phyloP scores from a whole-genome alignment of 2,888 invertebrate genomes.

The Drosophila paranaensis region DNA sequence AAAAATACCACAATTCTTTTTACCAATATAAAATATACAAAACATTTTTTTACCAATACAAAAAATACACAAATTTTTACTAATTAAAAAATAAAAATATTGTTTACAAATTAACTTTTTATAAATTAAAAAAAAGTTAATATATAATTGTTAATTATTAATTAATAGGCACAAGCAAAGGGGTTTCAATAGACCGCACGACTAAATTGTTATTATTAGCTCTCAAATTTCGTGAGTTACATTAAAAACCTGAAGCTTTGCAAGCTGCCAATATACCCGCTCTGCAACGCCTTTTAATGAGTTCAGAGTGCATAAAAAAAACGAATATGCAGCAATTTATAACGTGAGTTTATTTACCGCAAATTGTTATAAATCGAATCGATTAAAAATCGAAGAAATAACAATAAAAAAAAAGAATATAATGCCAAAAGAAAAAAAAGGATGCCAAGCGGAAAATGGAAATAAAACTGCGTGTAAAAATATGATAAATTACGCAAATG shows the following conservation, averaged over 20 bases:
- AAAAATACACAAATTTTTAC: too few species aligned
- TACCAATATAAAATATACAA: too few species aligned
- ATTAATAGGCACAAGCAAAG: too few species aligned
- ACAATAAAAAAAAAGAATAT: constrained; percentile 13
- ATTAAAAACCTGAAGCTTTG: too few species aligned
- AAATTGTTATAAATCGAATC: constrained; percentile 80
- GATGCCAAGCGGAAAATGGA: constrained; percentile 53
- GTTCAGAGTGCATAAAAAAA: constrained; percentile 9
- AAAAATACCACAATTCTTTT: too few species aligned
- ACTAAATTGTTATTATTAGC: background rate
- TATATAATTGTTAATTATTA: too few species aligned
- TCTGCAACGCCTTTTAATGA: background rate
- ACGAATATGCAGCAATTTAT: constrained; percentile 63
- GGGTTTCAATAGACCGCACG: background rate
- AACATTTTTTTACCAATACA: too few species aligned
- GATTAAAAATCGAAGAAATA: constrained; percentile 58
- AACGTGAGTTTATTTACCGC: constrained; percentile 75
- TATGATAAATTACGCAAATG: constrained; percentile 77
- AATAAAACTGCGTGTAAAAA: constrained; percentile 69
- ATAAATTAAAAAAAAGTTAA: too few species aligned
- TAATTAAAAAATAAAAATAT: too few species aligned
- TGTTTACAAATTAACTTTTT: too few species aligned
- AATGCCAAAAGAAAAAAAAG: constrained; percentile 13
- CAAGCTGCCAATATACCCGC: background rate
- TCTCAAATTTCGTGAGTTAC: background rate